Evolutionary conservation across 2,888 invertebrate species (phyloP).

Genomic region (Rosalia funebris): DNA sequence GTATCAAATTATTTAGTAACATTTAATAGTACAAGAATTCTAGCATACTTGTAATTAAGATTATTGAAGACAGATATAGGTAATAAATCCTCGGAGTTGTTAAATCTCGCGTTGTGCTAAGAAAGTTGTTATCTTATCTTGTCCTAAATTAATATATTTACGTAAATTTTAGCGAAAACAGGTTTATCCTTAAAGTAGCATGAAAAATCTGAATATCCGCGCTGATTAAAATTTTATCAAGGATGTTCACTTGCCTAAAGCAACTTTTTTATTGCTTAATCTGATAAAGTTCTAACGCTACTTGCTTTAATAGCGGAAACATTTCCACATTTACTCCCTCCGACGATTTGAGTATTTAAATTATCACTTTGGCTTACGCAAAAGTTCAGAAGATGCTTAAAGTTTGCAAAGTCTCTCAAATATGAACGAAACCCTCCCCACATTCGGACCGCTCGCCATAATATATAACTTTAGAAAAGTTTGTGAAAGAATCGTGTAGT

Average conservation of each 20-base stretch:
- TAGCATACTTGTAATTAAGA: no score
- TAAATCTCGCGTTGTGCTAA: no score
- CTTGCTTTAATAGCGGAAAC: not conserved
- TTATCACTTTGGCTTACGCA: no score
- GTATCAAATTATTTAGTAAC: no score
- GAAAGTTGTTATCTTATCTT: no score
- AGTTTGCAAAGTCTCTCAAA: not conserved
- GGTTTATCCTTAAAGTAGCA: no score
- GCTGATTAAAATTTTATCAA: not conserved
- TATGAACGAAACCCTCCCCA: not conserved
- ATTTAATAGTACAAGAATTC: no score
- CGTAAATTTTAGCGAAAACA: no score
- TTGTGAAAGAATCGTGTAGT: conserved; percentile 16
- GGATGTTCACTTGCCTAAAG: not conserved
- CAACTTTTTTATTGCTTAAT: not conserved
- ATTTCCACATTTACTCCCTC: not conserved
- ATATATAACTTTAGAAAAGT: conserved; percentile 12
- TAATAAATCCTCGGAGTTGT: no score
- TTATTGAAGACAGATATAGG: no score
- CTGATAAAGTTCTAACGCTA: not conserved
- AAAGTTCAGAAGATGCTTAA: not conserved
- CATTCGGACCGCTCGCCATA: conserved; percentile 1
- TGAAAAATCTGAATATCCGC: no score
- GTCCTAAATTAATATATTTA: no score
- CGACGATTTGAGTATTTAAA: not conserved